Conservation (phyloP, 2,797 vertebrate genomes). For the Acropternis orthonyx region DNA sequence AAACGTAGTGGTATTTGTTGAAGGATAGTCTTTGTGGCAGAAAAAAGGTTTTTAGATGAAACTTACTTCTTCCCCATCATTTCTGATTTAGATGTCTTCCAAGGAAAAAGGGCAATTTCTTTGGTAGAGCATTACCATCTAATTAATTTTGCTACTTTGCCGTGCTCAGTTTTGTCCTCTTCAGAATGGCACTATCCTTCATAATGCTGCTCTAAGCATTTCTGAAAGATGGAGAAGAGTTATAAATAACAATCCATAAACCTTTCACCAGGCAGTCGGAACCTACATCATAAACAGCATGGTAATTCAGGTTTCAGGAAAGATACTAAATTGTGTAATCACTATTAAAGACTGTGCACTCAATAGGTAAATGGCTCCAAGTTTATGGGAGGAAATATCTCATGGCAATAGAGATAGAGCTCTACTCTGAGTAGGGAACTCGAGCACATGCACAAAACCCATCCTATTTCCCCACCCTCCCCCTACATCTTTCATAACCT, state of each 20-base stretch:
- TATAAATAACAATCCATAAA: constrained; percentile 20
- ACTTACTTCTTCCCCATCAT: not conserved
- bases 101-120: not conserved
- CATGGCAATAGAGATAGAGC: not conserved
- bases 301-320: not conserved
- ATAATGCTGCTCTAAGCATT: not conserved
- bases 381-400: not conserved
- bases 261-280: not conserved
- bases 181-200: not conserved
- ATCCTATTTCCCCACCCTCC: not conserved
- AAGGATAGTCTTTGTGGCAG: not conserved
- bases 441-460: not conserved
- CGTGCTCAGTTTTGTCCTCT: not conserved
- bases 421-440: not conserved
- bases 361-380: constrained; percentile 2
- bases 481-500: not conserved
- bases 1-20: not conserved
- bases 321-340: constrained; percentile 9
- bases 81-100: not conserved
- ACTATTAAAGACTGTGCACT: not conserved
- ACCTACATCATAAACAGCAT: not conserved
- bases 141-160: not conserved
- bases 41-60: not conserved
- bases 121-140: not conserved
- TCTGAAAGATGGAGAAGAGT: not conserved